Evolutionary conservation across 2,797 vertebrate genomes (phyloP).

Genomic region (Euthynnus affinis): DNA sequence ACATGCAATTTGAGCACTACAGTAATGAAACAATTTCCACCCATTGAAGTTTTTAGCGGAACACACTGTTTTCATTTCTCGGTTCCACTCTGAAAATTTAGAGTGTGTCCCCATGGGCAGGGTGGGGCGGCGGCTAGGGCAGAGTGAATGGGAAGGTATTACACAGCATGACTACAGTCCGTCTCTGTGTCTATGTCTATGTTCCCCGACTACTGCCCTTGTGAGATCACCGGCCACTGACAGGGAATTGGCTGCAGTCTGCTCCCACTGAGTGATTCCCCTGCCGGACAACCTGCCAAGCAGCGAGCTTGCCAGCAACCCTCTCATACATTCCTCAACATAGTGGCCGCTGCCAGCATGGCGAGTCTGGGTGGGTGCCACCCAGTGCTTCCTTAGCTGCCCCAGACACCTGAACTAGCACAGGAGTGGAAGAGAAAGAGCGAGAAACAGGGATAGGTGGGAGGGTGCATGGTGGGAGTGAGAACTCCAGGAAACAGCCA

Average conservation of each 20-base stretch:
- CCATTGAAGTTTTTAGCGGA: constrained; percentile 44
- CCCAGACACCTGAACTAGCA: constrained; percentile 82
- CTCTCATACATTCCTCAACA: constrained; percentile 76
- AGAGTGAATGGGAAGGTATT: constrained; percentile 71
- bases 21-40: constrained; percentile 60
- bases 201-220: constrained; percentile 61
- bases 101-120: constrained; percentile 43
- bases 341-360: constrained; percentile 62
- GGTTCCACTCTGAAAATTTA: constrained; percentile 52
- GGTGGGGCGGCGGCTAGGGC: constrained; percentile 53
- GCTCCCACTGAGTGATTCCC: constrained; percentile 74
- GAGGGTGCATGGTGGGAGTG: constrained; percentile 47
- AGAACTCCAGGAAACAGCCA: constrained; percentile 63
- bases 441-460: constrained; percentile 45
- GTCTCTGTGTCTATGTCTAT: constrained; percentile 61
- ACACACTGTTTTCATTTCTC: constrained; percentile 63
- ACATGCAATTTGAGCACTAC: constrained; percentile 34
- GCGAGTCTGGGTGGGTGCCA: constrained; percentile 72
- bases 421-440: constrained; percentile 41
- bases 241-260: constrained; percentile 72
- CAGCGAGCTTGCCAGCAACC: constrained; percentile 61
- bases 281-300: constrained; percentile 70
- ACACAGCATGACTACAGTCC: constrained; percentile 71
- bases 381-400: constrained; percentile 74
- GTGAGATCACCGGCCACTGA: constrained; percentile 77